Base-by-base conservation (phyloP, 2,888 invertebrate species). In the Encarsia formosa region DNA sequence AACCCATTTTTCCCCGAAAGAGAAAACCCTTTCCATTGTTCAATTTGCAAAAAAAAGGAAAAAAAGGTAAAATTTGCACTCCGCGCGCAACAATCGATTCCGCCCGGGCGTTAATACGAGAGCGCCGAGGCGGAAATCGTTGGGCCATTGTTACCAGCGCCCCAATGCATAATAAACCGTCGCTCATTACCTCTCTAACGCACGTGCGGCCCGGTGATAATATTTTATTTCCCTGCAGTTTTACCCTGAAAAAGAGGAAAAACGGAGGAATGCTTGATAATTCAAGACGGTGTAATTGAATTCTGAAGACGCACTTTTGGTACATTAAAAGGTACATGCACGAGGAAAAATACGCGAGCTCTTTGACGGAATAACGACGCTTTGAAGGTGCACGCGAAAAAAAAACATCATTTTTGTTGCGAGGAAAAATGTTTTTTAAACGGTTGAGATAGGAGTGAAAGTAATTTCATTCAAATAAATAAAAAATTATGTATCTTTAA, bases 211-310 rank as follows among this genome's bases (percentile, higher is more conserved):
- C 11, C 26, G 26, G 26, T 26, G 6, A 43, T 43, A 24, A 50
- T 54, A 44, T 47, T 54, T 54, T 54, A 54, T 50, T 50, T 32
- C 45, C 41, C 16, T n/a, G n/a, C n/a, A n/a, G 31, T 18, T 9
- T 38, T 26, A 13, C 15, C 11, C 38, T n/a, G 26, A 50, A 40
- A 34, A 11, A 26, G 26, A 26, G 26, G 11, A 11, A 26, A 26
- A 8, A 18, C 11, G 23, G 19, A 34, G 38, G 29, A 4, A 3
- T 37, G 19, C 43, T 53, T 46, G 52, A 56, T 56, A 47, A 56
- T 56, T 56, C 53, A 53, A 49, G 40, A 26, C 19, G 18, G 29
- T 39, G 47, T 56, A 56, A 56, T 56, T 56, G 56, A 53, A 56
- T 56, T 47, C 56, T 56, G 49, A 47, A 23, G 38, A 31, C 22